Evolutionary conservation across 2,797 vertebrate species (phyloP), one percentile per base, ranked within the genome.

Genomic region (Manis pentadactyla): DNA sequence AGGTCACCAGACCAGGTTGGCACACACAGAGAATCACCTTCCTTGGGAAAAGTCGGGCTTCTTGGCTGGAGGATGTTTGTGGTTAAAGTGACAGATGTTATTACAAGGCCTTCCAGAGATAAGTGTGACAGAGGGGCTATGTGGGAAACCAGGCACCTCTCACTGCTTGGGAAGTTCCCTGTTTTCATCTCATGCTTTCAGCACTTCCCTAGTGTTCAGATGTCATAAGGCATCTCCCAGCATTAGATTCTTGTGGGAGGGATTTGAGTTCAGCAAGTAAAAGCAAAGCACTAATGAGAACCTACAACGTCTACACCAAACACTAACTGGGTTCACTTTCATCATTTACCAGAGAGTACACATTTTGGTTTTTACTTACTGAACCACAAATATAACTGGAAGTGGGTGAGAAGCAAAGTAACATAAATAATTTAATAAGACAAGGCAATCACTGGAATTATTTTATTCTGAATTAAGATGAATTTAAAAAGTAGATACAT

Each of bases 141-240:
- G 63, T n/a, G 63, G 57, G 57, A 88, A 93, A 49, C 2, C 18
- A 93, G 81, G 74, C 84, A 57, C 17, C 37, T 90, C 29, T 85
- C 61, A n/a, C 74, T 42, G 12, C 55, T 81, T 12, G 46, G 69
- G 61, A 87, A 66, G 68, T 71, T 91, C 87, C 71, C 87, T 92
- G 42, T 92, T 85, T 93, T 92, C 61, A 87, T 74, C 49, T 87
- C 42, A 82, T 49, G 57, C 66, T 96, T 96, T 95, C 93, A 95
- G 42, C 63, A 71, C 78, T 93, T 90, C 29, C 15, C 9, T 63
- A 31, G 73, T 86, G 14, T 94, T 92, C 57, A 90, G 90, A 83
- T 78, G 25, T 18, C 15, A 57, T 61, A 57, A 90, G 83, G 9
- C 49, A 78, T 82, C 53, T 66, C 37, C 69, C 34, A 84, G 29